Evolutionary conservation across 1,140 invertebrate genomes (phyloP).

Genomic region (Bilobella aurantiaca): DNA sequence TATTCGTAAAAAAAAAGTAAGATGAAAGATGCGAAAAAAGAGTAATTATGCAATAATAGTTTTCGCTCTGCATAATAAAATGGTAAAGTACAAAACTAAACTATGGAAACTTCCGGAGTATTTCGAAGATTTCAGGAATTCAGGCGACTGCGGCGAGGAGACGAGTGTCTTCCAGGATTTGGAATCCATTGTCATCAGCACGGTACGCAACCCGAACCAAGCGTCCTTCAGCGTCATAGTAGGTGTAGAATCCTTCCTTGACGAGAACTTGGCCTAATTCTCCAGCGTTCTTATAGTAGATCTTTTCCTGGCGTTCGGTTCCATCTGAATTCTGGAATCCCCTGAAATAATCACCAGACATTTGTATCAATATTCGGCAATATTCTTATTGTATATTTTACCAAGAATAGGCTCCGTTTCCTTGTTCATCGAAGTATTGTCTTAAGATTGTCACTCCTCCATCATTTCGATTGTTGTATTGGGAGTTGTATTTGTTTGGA

Average conservation of each 20-base stretch:
- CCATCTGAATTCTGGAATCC: constrained; percentile 25
- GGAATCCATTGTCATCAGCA: constrained; percentile 38
- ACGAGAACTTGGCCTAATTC: constrained; percentile 52
- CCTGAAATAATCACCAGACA: background rate
- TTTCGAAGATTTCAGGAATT: background rate
- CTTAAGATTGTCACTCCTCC: background rate
- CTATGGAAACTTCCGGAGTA: background rate
- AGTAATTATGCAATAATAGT: background rate
- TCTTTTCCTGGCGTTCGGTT: constrained; percentile 20
- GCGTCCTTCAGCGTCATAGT: constrained; percentile 40
- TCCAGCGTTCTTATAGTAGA: constrained; percentile 40
- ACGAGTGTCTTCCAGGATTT: background rate
- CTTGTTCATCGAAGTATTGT: background rate
- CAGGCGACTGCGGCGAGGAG: background rate
- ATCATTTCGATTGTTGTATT: background rate
- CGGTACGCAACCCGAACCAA: constrained; percentile 38
- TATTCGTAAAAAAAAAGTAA: background rate
- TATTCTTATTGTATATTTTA: background rate
- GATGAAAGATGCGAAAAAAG: background rate
- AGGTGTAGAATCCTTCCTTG: constrained; percentile 69
- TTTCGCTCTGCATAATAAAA: too few species aligned
- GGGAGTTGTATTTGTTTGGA: background rate
- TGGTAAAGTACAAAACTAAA: background rate
- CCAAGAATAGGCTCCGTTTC: background rate
- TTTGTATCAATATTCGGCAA: background rate